Evolutionary conservation across 2,113 vertebrate species (phyloP).

Genomic region (Apistogramma diplotaenia): DNA sequence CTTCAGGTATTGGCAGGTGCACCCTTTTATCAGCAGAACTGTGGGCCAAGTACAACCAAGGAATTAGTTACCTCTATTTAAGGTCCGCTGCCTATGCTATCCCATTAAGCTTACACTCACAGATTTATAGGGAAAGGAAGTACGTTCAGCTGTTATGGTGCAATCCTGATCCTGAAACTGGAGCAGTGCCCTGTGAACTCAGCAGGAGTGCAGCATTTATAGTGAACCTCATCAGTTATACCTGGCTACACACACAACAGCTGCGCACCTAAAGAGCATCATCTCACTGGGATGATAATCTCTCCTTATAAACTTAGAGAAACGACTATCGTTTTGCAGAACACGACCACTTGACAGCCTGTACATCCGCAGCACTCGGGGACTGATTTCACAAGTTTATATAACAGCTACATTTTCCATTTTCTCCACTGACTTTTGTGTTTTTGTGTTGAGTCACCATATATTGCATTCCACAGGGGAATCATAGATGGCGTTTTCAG

Average conservation of each 20-base stretch:
- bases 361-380: background rate
- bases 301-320: conserved; percentile 14
- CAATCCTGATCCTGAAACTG: conserved; percentile 34
- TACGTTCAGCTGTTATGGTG: conserved; percentile 29
- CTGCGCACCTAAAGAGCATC: conserved; percentile 37
- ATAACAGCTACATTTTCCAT: background rate
- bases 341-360: background rate
- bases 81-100: conserved; percentile 48
- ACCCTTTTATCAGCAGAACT: conserved; percentile 48
- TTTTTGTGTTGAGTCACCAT: background rate
- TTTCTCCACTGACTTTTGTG: background rate
- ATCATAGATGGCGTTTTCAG: background rate
- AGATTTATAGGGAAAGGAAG: conserved; percentile 55
- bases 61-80: conserved; percentile 66
- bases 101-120: conserved; percentile 42
- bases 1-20: conserved; percentile 42
- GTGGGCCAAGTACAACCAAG: conserved; percentile 25
- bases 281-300: conserved; percentile 45
- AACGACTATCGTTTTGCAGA: conserved; percentile 31
- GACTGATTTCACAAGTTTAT: background rate
- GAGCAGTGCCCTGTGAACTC: conserved; percentile 58
- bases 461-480: background rate
- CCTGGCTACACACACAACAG: conserved; percentile 46
- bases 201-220: conserved; percentile 39
- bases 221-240: conserved; percentile 58